Evolutionary conservation across 2,888 invertebrate species (phyloP).

Genomic region (Stenoptilia bipunctidactyla): DNA sequence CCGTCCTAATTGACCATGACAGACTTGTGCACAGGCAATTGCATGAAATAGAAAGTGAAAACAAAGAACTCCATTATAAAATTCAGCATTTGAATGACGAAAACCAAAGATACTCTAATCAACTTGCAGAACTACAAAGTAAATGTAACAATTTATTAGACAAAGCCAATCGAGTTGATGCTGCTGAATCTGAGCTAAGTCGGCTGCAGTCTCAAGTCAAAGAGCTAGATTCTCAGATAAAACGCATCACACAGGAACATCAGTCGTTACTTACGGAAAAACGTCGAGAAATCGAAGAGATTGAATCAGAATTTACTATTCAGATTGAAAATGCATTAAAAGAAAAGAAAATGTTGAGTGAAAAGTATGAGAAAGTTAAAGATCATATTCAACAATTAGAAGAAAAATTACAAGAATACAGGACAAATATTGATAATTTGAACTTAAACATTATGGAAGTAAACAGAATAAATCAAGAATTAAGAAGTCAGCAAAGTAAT

Average conservation of each 20-base stretch:
- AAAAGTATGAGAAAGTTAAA: conserved; percentile 57
- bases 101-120: conserved; percentile 55
- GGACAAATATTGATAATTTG: conserved; percentile 35
- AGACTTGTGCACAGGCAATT: conserved; percentile 74
- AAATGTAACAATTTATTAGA: conserved; percentile 39
- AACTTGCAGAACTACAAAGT: conserved; percentile 50
- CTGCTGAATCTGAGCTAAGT: conserved; percentile 33
- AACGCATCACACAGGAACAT: conserved; percentile 38
- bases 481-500: conserved; percentile 28
- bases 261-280: conserved; percentile 48
- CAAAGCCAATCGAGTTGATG: conserved; percentile 40
- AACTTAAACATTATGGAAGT: conserved; percentile 42
- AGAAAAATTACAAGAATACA: conserved; percentile 41
- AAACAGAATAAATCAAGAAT: conserved; percentile 36
- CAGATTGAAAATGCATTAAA: conserved; percentile 58
- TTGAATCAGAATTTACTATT: conserved; percentile 55
- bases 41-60: conserved; percentile 70
- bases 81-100: conserved; percentile 63
- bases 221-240: conserved; percentile 54
- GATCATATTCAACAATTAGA: conserved; percentile 54
- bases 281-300: conserved; percentile 50
- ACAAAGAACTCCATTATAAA: conserved; percentile 66
- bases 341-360: conserved; percentile 57
- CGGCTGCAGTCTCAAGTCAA: conserved; percentile 42
- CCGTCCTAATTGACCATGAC: conserved; percentile 73